Percentiles rank a stretch among this genome's conserved stretches.
Conservation (phyloP, 2,113 vertebrate genomes). For the Catharus bicknelli region DNA sequence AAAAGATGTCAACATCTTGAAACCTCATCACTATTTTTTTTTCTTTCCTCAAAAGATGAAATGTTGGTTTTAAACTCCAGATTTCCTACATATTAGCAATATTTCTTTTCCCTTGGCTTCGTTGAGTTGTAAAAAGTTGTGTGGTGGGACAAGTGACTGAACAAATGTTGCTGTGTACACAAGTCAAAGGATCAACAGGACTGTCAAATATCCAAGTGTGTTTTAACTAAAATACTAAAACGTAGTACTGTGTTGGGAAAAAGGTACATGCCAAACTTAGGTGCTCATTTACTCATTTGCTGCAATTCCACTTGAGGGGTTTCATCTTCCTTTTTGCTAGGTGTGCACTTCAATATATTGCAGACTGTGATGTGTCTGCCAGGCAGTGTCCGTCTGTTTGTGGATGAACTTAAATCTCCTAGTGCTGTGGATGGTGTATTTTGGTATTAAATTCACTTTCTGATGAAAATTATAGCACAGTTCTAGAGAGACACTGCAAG, state of each 20-base stretch:
- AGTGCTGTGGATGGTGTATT: not conserved
- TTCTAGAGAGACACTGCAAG: not conserved
- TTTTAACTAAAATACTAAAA: not conserved
- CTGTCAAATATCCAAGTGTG: not conserved
- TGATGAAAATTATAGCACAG: not conserved
- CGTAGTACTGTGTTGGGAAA: not conserved
- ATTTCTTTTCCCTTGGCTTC: not conserved
- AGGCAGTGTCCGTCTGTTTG: not conserved
- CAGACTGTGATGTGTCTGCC: not conserved
- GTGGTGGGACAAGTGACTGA: not conserved
- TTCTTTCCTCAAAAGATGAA: not conserved
- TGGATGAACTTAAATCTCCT: not conserved
- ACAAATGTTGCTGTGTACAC: not conserved
- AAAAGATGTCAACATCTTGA: not conserved
- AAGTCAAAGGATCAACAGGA: not conserved
- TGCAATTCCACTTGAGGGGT: not conserved
- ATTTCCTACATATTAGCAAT: not conserved
- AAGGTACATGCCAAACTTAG: not conserved
- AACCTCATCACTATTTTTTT: not conserved
- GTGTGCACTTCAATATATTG: not conserved
- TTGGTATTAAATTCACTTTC: not conserved
- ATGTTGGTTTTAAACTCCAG: not conserved
- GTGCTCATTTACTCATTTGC: not conserved
- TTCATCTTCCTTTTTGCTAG: not conserved
- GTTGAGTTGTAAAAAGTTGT: not conserved